phyloP scores from a whole-genome alignment of 2,113 vertebrate genomes.

The Pluvialis apricaria region DNA sequence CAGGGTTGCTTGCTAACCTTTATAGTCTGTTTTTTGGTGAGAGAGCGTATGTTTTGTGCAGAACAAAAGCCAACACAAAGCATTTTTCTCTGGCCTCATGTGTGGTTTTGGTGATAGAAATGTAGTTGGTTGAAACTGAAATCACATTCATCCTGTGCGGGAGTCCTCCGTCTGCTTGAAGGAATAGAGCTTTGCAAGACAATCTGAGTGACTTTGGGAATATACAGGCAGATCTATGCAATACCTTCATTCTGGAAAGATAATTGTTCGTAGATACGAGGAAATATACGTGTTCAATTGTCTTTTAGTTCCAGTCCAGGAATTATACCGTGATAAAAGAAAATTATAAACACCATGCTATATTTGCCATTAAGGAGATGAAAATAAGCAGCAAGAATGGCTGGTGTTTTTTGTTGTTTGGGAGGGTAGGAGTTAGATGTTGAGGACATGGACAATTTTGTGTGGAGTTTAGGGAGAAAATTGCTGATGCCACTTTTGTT shows the following conservation, averaged over 20 bases:
- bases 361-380: not conserved
- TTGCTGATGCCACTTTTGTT: not conserved
- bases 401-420: not conserved
- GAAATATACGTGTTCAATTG: not conserved
- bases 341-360: not conserved
- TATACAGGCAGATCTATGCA: not conserved
- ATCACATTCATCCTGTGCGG: not conserved
- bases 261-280: not conserved
- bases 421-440: not conserved
- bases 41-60: not conserved
- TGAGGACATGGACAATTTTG: not conserved
- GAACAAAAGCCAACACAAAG: constrained; percentile 10
- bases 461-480: not conserved
- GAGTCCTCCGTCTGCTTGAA: not conserved
- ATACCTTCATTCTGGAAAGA: not conserved
- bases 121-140: constrained; percentile 19
- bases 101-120: constrained; percentile 5
- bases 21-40: not conserved
- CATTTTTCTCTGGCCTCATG: not conserved
- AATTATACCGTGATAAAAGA: not conserved
- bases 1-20: not conserved
- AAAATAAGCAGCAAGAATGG: not conserved
- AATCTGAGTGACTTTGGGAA: not conserved
- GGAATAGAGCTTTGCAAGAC: not conserved
- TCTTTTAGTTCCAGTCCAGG: not conserved